Evolutionary conservation across 2,888 invertebrate genomes (phyloP).

Genomic region (Cactoblastis cactorum): DNA sequence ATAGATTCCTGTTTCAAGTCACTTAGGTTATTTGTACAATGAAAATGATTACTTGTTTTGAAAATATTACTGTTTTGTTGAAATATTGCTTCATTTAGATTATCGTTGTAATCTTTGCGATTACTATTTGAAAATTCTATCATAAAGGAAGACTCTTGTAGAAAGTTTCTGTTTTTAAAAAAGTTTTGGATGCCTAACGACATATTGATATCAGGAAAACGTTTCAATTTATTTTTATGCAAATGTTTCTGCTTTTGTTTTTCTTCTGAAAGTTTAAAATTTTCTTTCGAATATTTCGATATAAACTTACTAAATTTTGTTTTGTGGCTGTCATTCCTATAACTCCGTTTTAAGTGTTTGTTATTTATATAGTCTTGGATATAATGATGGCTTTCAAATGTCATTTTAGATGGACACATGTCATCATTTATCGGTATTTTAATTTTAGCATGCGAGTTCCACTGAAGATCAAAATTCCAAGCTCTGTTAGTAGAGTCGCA

Average conservation of each 20-base stretch:
- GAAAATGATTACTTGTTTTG: not conserved
- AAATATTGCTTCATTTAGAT: not conserved
- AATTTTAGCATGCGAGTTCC: not conserved
- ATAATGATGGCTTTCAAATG: slow-evolving; percentile 48
- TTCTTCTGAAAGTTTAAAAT: slow-evolving; percentile 28
- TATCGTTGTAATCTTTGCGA: slow-evolving; percentile 10
- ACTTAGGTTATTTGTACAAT: not conserved
- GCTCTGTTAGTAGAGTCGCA: not conserved
- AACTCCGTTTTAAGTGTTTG: slow-evolving; percentile 16
- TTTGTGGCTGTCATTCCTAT: slow-evolving; percentile 8
- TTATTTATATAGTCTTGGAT: too few relatives aligned
- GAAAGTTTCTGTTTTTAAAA: slow-evolving; percentile 16
- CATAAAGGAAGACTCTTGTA: slow-evolving; percentile 28
- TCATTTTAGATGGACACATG: slow-evolving; percentile 24
- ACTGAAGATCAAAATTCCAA: not conserved
- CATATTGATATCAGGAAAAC: not conserved
- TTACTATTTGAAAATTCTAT: slow-evolving; percentile 36
- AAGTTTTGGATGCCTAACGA: not conserved
- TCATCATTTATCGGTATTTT: not conserved
- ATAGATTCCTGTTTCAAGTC: not conserved
- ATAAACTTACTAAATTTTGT: slow-evolving; percentile 27
- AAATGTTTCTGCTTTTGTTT: slow-evolving; percentile 15
- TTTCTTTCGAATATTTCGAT: slow-evolving; percentile 39
- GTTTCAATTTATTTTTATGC: slow-evolving; percentile 7
- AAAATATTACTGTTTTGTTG: not conserved